Evolutionary conservation across 1,140 invertebrate genomes (phyloP), one percentile per base, ranked within the genome.

Genomic region (Panagrolaimus sp.): DNA sequence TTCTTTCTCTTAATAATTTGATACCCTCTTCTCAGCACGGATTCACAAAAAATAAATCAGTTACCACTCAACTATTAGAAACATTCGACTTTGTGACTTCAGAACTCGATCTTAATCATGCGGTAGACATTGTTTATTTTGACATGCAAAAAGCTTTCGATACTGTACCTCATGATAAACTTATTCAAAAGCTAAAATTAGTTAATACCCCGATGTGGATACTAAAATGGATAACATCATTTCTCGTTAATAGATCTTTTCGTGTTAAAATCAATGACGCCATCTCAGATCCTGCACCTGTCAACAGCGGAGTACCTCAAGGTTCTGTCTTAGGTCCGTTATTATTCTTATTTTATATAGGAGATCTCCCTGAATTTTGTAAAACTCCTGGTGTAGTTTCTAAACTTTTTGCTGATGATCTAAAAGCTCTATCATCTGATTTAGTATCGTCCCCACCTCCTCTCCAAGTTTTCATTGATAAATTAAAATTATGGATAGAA

Each of bases 121-220:
- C 47, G 2, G 47, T 10, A 6, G 47, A 52, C 10, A 21, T 52
- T 3, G 10, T 52, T 14, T 52, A 52, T 21, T 52, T 52, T 52
- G 47, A 52, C 10, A 17, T 52, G 5, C 47, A 52, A 14, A 52
- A 52, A 52, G 47, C 47, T 21, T 52, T 52, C 24, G 47, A 52
- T 10, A 52, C n/a, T 17, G 47, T 52, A 4, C 4, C 4, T 4
- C 47, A 5, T 21, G 10, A 52, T 6, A 10, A 17, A 6, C 47
- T 52, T 2, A 52, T 52, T 3, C 3, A 14, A 5, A 52, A 52
- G 12, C 47, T 52, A 10, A 52, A 6, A 52, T 5, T 3, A 5
- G 3, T 4, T 4, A 21, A 21, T 10, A 17, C 15, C 12, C 47
- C 47, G 3, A 2, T 3, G 3, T 2, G 24, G 15, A 15, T 52